phyloP scores from a whole-genome alignment of 2,113 vertebrate species.

The Poicephalus gulielmi region DNA sequence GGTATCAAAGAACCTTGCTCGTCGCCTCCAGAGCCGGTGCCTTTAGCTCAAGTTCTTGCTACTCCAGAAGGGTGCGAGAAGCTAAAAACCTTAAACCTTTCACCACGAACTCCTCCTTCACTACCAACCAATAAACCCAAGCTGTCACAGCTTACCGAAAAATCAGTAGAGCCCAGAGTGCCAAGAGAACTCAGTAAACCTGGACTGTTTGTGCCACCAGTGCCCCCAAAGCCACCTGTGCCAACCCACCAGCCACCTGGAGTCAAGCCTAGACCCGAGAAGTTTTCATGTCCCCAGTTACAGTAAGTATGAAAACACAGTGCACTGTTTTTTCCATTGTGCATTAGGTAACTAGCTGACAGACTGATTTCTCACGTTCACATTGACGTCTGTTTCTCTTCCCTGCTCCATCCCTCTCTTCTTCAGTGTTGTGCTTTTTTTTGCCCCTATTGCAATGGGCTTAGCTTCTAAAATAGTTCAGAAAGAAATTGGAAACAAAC shows the following conservation, averaged over 20 bases:
- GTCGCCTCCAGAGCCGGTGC: neutral
- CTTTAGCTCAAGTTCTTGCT: neutral
- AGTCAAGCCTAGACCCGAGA: conserved; percentile 64
- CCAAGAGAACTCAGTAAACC: conserved; percentile 34
- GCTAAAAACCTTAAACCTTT: conserved; percentile 68
- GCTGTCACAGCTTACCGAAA: conserved; percentile 1
- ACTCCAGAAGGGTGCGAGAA: conserved; percentile 64
- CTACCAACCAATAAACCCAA: conserved; percentile 69
- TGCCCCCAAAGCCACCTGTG: conserved; percentile 65
- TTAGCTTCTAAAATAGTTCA: neutral
- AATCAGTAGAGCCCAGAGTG: conserved; percentile 38
- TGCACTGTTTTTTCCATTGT: neutral
- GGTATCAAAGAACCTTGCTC: conserved; percentile 11
- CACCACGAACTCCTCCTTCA: conserved; percentile 49
- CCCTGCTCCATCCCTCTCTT: neutral
- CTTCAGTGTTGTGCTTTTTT: neutral
- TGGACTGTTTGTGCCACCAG: conserved; percentile 37
- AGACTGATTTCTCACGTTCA: neutral
- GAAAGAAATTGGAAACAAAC: neutral
- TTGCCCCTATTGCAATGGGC: neutral
- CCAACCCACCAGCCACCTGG: conserved; percentile 34
- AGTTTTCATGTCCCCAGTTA: conserved; percentile 43
- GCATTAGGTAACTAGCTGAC: neutral
- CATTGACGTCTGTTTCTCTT: neutral
- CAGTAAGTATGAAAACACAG: conserved; percentile 72